Conservation (phyloP, 2,113 vertebrate genomes). For the Nipponia nippon region DNA sequence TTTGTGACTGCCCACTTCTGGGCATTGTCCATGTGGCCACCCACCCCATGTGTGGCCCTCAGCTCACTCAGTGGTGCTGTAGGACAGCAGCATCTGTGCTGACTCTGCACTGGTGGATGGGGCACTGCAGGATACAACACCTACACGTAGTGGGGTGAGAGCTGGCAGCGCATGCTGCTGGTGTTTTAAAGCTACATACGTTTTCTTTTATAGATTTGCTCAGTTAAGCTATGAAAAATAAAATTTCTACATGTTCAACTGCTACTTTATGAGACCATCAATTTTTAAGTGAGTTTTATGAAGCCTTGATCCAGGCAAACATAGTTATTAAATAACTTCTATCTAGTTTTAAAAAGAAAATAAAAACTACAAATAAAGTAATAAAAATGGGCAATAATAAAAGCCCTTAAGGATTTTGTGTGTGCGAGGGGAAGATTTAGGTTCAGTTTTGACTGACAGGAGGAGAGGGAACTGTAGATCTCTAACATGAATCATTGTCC, state of each 20-base stretch:
- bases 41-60: fast-evolving
- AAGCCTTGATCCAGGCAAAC: background rate
- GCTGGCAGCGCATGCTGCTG: fast-evolving
- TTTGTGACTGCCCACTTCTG: background rate
- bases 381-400: background rate
- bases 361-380: background rate
- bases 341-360: background rate
- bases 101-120: background rate
- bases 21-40: background rate
- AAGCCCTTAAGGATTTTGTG: background rate
- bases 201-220: background rate
- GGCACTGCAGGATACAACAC: background rate
- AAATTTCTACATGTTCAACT: background rate
- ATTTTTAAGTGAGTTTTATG: conserved; percentile 8
- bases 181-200: background rate
- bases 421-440: background rate
- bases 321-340: background rate
- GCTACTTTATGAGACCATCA: background rate
- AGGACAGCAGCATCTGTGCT: fast-evolving
- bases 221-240: background rate
- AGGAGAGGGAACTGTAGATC: background rate
- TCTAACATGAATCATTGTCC: background rate
- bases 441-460: background rate
- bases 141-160: fast-evolving
- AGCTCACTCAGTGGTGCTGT: fast-evolving